Evolutionary conservation across 2,888 invertebrate species (phyloP).

Genomic region (Terebella lapidaria): DNA sequence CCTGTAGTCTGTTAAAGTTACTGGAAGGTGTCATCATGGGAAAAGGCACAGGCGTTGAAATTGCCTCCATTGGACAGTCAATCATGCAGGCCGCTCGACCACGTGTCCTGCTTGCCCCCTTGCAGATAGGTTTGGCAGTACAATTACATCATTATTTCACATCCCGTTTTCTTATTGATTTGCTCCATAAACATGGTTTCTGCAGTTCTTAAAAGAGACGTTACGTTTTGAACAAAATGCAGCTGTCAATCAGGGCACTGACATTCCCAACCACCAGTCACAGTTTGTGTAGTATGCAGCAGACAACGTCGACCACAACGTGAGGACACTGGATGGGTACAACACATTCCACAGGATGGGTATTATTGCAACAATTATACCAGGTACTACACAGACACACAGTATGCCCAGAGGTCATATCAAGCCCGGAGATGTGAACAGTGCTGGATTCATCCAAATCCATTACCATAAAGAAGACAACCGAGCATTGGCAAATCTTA

Average conservation of each 20-base stretch:
- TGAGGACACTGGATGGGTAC: constrained; percentile 11
- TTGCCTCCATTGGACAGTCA: constrained; percentile 27
- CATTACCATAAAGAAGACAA: background rate
- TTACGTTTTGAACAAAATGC: constrained; percentile 1
- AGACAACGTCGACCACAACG: background rate
- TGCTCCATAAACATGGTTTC: constrained; percentile 25
- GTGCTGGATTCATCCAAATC: background rate
- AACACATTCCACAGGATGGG: constrained; percentile 8
- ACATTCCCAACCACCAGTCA: constrained; percentile 1
- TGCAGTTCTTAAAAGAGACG: constrained; percentile 24
- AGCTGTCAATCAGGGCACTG: constrained; percentile 5
- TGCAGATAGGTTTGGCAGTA: constrained; percentile 26
- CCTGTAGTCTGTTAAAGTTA: constrained; percentile 15
- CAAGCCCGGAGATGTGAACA: constrained; percentile 5
- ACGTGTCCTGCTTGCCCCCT: constrained; percentile 20
- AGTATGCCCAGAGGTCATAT: background rate
- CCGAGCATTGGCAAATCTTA: background rate
- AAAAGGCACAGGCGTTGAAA: too few species aligned
- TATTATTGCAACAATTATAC: background rate
- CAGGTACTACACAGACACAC: background rate
- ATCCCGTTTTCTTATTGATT: constrained; percentile 28
- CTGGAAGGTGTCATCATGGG: constrained; percentile 1
- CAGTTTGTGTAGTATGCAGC: constrained; percentile 9
- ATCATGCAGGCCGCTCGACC: constrained; percentile 26
- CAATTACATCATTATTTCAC: constrained; percentile 23